Base-by-base conservation (phyloP, 2,113 vertebrate species). In the Xiphias gladius region DNA sequence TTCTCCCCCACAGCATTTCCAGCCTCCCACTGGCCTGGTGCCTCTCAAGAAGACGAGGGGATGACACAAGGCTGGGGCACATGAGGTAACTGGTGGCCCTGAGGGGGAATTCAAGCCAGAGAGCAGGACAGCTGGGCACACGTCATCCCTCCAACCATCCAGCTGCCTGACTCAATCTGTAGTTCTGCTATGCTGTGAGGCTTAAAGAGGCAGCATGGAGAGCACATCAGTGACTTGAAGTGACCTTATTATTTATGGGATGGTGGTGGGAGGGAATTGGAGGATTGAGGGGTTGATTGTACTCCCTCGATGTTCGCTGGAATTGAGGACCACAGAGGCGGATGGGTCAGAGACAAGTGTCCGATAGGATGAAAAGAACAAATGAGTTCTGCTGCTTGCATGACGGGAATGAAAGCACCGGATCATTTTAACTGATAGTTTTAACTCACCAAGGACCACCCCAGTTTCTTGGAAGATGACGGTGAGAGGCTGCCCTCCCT, bases 221-320 rank as follows among this genome's bases (percentile, higher is more conserved):
- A 83, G 73, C 63, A 70, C 84, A 74, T 63, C 80, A 69, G 73
- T 37, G 61, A 74, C 63, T 66, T 63, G 41, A 62, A 70, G 64
- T 87, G 86, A 69, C 91, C 89, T 93, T 79, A 58, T 90, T 93
- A 90, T 43, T 54, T 58, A 48, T 82, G 39, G 57, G 66, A 70
- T 35, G 69, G 35, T 17, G 43, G 50, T 48, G 61, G 35, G 58
- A 65, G 81, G 79, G 58, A 75, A 70, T 22, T n/a, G 37, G 62
- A 55, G 50, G 67, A 55, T 57, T 41, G 37, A 30, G 37, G 70
- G 76, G 66, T 76, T 85, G 85, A 90, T 70, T 76, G 54, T 66
- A 83, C 64, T 84, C 50, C 26, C 52, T 73, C 8, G 5, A 50
- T 46, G 22, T 54, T 57, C 46, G 79, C 48, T 68, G 26, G 46